Evolutionary conservation across 2,797 vertebrate genomes (phyloP).

Genomic region (Leptatherina wallacei): DNA sequence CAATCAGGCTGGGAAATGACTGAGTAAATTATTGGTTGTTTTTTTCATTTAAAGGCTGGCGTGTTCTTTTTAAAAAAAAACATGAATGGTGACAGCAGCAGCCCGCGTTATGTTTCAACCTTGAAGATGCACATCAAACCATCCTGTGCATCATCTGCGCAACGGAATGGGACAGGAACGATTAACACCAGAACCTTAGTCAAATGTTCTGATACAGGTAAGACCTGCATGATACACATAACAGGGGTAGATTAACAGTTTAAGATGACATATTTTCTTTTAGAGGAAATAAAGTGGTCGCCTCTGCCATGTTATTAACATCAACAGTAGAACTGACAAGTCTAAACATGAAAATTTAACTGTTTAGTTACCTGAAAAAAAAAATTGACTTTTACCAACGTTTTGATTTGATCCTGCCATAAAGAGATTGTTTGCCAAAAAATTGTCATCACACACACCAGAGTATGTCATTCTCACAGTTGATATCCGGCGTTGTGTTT

Average conservation of each 20-base stretch:
- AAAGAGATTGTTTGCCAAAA: neutral
- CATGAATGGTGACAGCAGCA: conserved; percentile 70
- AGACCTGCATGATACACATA: conserved; percentile 17
- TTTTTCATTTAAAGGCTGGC: conserved; percentile 7
- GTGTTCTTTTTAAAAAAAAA: conserved; percentile 23
- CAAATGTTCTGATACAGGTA: conserved; percentile 48
- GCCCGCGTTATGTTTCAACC: conserved; percentile 75
- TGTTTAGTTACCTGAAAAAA: neutral
- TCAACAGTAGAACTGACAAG: conserved; percentile 19
- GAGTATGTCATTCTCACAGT: conserved; percentile 14
- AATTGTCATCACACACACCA: neutral
- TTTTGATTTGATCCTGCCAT: neutral
- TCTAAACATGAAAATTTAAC: conserved; percentile 22
- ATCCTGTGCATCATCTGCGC: conserved; percentile 4
- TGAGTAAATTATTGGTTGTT: conserved; percentile 38
- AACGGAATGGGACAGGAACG: neutral
- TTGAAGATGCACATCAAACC: conserved; percentile 73
- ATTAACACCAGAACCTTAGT: conserved; percentile 3
- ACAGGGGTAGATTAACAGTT: neutral
- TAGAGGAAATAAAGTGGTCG: neutral
- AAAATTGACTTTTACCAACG: neutral
- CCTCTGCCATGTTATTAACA: neutral
- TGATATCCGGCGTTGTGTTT: conserved; percentile 23
- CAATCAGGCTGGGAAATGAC: conserved; percentile 65
- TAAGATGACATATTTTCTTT: neutral